phyloP scores from a whole-genome alignment of 2,888 invertebrate species.

The Synanthedon myopaeformis region DNA sequence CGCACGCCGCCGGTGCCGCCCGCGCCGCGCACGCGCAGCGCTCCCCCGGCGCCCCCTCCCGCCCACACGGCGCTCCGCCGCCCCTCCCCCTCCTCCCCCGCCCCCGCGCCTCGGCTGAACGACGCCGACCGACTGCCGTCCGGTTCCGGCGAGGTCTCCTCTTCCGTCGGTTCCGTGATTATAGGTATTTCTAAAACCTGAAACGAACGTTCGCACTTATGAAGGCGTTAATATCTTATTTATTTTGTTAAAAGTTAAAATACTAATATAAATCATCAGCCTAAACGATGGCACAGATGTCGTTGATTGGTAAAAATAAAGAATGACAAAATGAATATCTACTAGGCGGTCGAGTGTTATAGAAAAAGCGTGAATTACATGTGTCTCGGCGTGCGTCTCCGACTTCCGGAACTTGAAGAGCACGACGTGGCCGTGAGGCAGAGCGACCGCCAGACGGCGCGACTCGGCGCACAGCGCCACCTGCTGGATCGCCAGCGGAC shows the following conservation, averaged over 20 bases:
- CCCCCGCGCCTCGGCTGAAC: conserved; percentile 42
- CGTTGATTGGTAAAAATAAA: too few relatives aligned
- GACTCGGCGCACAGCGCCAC: conserved; percentile 95
- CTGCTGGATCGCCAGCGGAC: conserved; percentile 91
- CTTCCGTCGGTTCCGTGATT: conserved; percentile 75
- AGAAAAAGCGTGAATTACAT: conserved; percentile 60
- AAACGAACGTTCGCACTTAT: conserved; percentile 6
- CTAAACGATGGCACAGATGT: too few relatives aligned
- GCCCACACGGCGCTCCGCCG: conserved; percentile 3
- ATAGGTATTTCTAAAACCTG: conserved; percentile 91
- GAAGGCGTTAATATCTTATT: neutral
- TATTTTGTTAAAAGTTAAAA: too few relatives aligned
- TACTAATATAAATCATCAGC: too few relatives aligned
- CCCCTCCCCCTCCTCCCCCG: conserved; percentile 34
- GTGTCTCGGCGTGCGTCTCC: conserved; percentile 85
- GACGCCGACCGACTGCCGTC: conserved; percentile 70
- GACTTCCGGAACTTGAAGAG: conserved; percentile 95
- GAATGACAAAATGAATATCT: too few relatives aligned
- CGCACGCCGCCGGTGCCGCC: conserved; percentile 68
- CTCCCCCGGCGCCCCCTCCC: conserved; percentile 14
- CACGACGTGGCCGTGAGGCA: conserved; percentile 93
- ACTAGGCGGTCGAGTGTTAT: too few relatives aligned
- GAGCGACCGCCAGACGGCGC: conserved; percentile 84
- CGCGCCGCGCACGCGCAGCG: conserved; percentile 49
- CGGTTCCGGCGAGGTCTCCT: conserved; percentile 85